Base-by-base conservation (phyloP, 2,113 vertebrate species). In the Rhipidura dahli region DNA sequence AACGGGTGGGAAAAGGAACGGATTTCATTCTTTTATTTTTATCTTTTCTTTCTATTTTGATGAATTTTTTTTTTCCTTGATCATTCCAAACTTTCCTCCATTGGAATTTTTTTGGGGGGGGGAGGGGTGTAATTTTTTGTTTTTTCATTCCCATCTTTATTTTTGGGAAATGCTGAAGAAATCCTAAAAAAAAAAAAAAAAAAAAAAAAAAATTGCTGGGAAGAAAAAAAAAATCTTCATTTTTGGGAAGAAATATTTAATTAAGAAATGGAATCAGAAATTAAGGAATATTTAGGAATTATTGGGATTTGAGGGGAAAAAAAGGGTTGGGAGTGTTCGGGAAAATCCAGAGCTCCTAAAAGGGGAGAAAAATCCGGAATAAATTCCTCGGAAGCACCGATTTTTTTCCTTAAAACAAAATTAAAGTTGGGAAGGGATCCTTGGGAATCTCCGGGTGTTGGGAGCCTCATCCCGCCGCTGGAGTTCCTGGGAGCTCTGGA, bases 301-400 rank as follows among this genome's bases (percentile, higher is more conserved):
- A 84, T 73, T 94, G 12, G n/a, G n/a, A n/a, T n/a, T n/a, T 56
- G 77, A 45, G 45, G 70, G 79, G 89, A 79, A 71, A 92, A 91
- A 92, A 27, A 44, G 59, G 35, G 47, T 14, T 61, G 54, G 10
- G 71, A 81, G 42, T 28, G 86, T 64, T 57, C 13, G 14, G 47
- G 20, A 26, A 80, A 90, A 93, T 11, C 44, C 45, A 40, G 6
- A 20, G 8, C 19, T 72, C 26, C 8, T 2, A 47, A 49, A 69
- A 18, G 7, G 8, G 15, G 79, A n/a, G 57, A 33, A 76, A 26
- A 47, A 10, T 4, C 5, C 5, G 13, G 33, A n/a, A n/a, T 57
- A 15, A 57, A 57, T 57, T 22, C 53, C 30, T 37, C 1, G 9
- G 30, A 83, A 68, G 11, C 0, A 39, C 4, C 4, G 0, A 47